Evolutionary conservation across 1,140 invertebrate genomes (phyloP), one percentile per base, ranked within the genome.

Genomic region (Camponotus floridanus): DNA sequence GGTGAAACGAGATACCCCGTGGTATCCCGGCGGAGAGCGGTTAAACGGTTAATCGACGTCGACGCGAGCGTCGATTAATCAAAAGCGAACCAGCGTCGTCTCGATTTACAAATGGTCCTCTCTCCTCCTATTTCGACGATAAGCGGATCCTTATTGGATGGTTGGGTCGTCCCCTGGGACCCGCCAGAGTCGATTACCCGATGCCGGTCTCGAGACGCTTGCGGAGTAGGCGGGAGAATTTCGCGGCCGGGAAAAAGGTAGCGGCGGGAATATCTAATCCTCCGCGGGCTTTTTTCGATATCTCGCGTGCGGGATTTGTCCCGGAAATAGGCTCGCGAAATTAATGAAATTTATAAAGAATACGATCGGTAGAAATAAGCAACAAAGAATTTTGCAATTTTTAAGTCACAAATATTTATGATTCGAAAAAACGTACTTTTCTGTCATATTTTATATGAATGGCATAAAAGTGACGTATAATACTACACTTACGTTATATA

Each of bases 51-150:
- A 74, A 61, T 74, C 79, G 79, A 74, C 33, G 48, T 70, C 78
- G 36, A 39, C 55, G 39, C 26, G n/a, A 13, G 51, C 68, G 31
- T 83, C 79, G 79, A 83, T 83, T 83, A 83, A 83, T 83, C 79
- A 83, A 83, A 83, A 36, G 51, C 67, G 55, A 45, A 33, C 65
- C 79, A 59, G 55, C 70, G 68, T 48, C 68, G 68, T 83, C 68
- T 83, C 79, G 79, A 83, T 83, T 74, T 83, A 74, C 79, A 83
- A 83, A 83, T 74, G 39, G 79, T 73, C 42, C 79, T 70, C 48
- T 51, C 48, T 51, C 13, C 79, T 57, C 79, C 59, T 83, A 74
- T 83, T 83, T 83, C 55, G 57, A 55, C 68, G 79, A 83, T 83
- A 83, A 83, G 39, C 79, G 55, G 13, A 74, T 83, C 39, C 68